Evolutionary conservation across 2,113 vertebrate species (phyloP).

Genomic region (Sapajus apella): DNA sequence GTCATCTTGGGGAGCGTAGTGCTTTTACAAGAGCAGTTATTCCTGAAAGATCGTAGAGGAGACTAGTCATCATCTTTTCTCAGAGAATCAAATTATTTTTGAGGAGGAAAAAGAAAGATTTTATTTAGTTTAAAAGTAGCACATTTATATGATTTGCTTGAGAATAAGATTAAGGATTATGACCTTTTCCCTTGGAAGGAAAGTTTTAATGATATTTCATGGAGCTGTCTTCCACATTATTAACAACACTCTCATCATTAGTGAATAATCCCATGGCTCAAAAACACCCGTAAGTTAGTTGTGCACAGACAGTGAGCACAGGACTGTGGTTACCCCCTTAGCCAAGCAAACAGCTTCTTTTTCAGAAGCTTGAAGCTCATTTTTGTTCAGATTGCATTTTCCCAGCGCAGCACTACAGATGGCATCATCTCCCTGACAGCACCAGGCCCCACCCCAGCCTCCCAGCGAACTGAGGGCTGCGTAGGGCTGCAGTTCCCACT

Average conservation of each 20-base stretch:
- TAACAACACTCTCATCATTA: background rate
- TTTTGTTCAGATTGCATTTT: background rate
- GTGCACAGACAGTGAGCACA: background rate
- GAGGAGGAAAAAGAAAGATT: background rate
- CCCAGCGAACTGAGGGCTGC: background rate
- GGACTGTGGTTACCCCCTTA: background rate
- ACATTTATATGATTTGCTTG: background rate
- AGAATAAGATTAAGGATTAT: background rate
- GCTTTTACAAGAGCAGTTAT: background rate
- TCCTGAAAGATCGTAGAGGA: background rate
- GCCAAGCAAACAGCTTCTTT: background rate
- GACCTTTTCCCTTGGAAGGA: background rate
- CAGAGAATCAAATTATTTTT: constrained; percentile 27
- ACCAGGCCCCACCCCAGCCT: background rate
- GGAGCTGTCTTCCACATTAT: background rate
- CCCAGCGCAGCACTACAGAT: background rate
- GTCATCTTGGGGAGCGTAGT: background rate
- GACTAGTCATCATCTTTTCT: background rate
- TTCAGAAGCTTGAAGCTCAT: background rate
- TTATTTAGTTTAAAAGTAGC: background rate
- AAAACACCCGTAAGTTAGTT: background rate
- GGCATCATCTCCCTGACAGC: background rate
- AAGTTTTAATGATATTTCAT: background rate
- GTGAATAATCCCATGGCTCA: background rate
- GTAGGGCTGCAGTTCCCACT: background rate